phyloP scores from a whole-genome alignment of 2,113 vertebrate genomes.

The Sterrhoptilus dennistouni region DNA sequence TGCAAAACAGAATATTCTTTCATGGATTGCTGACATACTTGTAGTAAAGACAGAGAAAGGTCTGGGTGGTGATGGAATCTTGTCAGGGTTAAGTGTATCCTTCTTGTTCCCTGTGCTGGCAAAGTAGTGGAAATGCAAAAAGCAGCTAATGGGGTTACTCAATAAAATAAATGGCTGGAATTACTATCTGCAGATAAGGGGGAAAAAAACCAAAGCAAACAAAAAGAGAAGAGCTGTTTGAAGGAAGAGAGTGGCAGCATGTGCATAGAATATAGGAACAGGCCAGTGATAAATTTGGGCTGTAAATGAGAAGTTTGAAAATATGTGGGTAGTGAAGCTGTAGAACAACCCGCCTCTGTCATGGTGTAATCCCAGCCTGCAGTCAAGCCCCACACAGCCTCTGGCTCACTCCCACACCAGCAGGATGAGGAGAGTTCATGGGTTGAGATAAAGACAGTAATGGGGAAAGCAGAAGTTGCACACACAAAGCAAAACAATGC shows the following conservation, averaged over 20 bases:
- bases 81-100: neutral
- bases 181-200: neutral
- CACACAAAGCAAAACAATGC: neutral
- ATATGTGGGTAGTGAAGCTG: neutral
- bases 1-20: neutral
- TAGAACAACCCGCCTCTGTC: neutral
- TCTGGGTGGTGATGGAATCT: neutral
- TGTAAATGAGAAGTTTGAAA: neutral
- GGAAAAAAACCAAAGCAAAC: rapidly evolving
- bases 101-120: neutral
- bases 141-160: neutral
- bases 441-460: neutral
- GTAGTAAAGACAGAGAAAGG: neutral
- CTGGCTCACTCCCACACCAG: neutral
- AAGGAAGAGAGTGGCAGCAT: neutral
- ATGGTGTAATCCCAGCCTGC: neutral
- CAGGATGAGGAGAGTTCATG: neutral
- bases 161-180: neutral
- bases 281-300: neutral
- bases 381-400: neutral
- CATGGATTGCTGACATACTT: neutral
- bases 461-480: neutral
- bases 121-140: neutral
- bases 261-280: neutral
- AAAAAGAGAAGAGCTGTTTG: neutral